These are phyloP conservation scores for Darevskia nairensis DNA, from an alignment of 2,797 vertebrate species.

Conservation along the genomic window DNA sequence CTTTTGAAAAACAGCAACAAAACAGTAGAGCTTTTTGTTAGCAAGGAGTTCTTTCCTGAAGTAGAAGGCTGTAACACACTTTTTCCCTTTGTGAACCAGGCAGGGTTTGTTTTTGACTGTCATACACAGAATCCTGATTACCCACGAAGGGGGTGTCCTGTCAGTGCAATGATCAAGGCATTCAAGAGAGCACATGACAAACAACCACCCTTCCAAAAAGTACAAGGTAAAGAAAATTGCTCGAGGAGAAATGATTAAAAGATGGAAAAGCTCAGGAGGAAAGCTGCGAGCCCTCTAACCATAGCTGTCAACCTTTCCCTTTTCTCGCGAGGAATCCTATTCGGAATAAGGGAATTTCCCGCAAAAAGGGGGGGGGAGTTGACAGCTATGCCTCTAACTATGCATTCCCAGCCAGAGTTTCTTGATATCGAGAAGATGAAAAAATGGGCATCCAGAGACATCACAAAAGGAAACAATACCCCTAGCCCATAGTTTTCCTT, in stretches of 20 bases:
- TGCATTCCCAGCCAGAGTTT: constrained; percentile 8
- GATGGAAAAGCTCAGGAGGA: neutral
- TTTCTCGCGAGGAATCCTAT: too few relatives aligned
- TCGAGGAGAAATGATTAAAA: constrained; percentile 5
- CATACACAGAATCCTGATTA: neutral
- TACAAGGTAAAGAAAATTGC: constrained; percentile 13
- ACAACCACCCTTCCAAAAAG: neutral
- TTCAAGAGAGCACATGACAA: neutral
- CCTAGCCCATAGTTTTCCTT: neutral
- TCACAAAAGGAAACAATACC: neutral
- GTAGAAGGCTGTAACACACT: neutral
- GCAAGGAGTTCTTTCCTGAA: neutral
- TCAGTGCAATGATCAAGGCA: constrained; percentile 16
- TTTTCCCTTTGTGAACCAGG: neutral
- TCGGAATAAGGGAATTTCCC: too few relatives aligned
- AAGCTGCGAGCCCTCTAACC: neutral
- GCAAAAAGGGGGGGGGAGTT: too few relatives aligned
- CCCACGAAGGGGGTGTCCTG: neutral
- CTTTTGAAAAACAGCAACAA: neutral
- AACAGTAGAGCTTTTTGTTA: neutral
- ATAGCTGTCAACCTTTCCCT: too few relatives aligned
- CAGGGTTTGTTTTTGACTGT: neutral
- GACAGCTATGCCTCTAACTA: neutral
- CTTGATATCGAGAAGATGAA: neutral
- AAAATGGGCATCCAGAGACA: neutral